Percentiles rank a stretch among this genome's conserved stretches.
Evolutionary conservation across 2,888 invertebrate genomes (phyloP).

Genomic region (Hirtodrosophila trivittata): DNA sequence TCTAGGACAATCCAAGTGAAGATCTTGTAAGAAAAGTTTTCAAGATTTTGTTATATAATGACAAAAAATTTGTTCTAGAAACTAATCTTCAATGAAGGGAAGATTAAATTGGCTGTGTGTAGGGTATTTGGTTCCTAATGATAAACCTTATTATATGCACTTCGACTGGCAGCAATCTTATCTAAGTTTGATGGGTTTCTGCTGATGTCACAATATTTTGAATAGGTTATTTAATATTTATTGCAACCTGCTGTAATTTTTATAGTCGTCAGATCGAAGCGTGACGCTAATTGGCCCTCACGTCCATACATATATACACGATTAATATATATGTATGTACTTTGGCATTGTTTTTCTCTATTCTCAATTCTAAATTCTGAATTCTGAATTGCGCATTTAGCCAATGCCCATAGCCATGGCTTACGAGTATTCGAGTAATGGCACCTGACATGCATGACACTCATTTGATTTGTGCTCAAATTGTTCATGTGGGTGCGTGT

Average conservation of each 20-base stretch:
- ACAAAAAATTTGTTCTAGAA: no score
- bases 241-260: constrained; percentile 14
- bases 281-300: constrained; percentile 41
- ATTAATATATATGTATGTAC: not conserved
- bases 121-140: not conserved
- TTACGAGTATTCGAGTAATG: constrained; percentile 41
- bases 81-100: no score
- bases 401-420: constrained; percentile 4
- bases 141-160: not conserved
- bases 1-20: no score
- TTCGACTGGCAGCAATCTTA: constrained; percentile 1
- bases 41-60: no score
- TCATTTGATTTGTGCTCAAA: constrained; percentile 21
- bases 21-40: no score
- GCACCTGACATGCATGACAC: constrained; percentile 50
- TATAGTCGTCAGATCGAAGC: constrained; percentile 16
- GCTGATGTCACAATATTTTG: constrained; percentile 24
- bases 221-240: constrained; percentile 9
- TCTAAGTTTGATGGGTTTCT: constrained; percentile 4
- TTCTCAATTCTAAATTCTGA: constrained; percentile 22
- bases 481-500: constrained; percentile 25
- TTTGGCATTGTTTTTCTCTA: constrained; percentile 5
- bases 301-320: not conserved
- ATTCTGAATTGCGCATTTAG: constrained; percentile 39
- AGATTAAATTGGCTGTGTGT: no score